Conservation (phyloP, 2,113 vertebrate genomes). For the Clarias batrachus region DNA sequence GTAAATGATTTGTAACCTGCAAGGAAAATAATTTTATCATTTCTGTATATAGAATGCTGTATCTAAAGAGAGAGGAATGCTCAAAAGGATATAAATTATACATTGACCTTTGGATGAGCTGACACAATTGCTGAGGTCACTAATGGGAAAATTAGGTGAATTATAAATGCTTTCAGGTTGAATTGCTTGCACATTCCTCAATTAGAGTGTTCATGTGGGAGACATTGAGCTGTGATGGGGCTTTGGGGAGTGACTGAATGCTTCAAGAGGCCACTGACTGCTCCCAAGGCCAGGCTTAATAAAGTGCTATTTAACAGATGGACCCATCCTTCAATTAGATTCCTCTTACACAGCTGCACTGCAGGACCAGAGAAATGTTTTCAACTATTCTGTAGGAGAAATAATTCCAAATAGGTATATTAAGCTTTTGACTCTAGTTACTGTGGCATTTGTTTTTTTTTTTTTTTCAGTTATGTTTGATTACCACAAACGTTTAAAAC, state of each 20-base stretch:
- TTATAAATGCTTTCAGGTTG: constrained; percentile 39
- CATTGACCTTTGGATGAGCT: constrained; percentile 7
- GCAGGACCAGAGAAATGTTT: neutral
- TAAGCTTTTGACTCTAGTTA: neutral
- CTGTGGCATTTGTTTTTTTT: too few species aligned
- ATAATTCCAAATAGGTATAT: neutral
- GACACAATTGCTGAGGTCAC: constrained; percentile 22
- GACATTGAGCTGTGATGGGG: constrained; percentile 38
- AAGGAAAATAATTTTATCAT: neutral
- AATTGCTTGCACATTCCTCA: neutral
- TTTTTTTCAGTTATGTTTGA: neutral
- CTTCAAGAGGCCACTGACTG: constrained; percentile 30
- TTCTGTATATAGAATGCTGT: neutral
- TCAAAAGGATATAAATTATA: constrained; percentile 10
- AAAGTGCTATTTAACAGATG: constrained; percentile 48
- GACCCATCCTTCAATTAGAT: constrained; percentile 49
- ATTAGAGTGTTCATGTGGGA: constrained; percentile 20
- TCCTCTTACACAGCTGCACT: constrained; percentile 27
- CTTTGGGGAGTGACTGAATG: constrained; percentile 29
- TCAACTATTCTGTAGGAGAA: neutral
- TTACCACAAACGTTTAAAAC: neutral
- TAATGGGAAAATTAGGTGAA: constrained; percentile 37
- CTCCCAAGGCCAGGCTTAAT: constrained; percentile 48
- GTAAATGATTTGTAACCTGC: neutral
- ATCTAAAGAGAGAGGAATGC: neutral